Evolutionary conservation across 2,888 invertebrate genomes (phyloP), one percentile per base, ranked within the genome.

Genomic region (Yponomeuta plumbellus): DNA sequence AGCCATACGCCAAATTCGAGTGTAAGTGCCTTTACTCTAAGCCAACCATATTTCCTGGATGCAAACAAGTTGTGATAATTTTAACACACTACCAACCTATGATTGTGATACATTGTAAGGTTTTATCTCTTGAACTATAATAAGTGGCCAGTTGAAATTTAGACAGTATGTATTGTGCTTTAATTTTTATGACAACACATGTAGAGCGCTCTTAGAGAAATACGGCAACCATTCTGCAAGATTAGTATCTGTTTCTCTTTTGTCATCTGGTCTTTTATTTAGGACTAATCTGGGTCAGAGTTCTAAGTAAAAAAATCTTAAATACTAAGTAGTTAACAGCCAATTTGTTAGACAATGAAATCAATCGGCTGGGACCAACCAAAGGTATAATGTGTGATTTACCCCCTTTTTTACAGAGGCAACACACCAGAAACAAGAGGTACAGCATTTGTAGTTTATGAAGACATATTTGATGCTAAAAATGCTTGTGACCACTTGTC

Each of bases 391-490:
- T 34, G 8, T 8, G 34, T 8, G 34, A 8, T 34, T 34, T 34
- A 34, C 34, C 4, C 4, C 17, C 17, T 17, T 70, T 70, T 71
- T 93, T 93, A 56, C 86, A 98, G 96, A 44, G 99, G 99, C 0
- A 99, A 98, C 79, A 99, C 99, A 26, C 97, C 98, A 17, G 99
- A 99, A 86, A 98, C 99, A 0, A 94, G 98, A 84, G 99, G 99
- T 66, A 99, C 99, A 44, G 99, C 99, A 21, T 99, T 99, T 93
- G 99, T 99, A 64, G 98, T 99, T 0, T 99, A 99, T 86, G 99
- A 99, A 91, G 99, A 99, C 81, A 99, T 99, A 77, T 99, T 99
- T 92, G 99, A 99, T 93, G 99, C 99, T 0, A 99, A 99, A 88
- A 99, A 99, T 92, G 99, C 99, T 4, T 99, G 99, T 87, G 99